These are phyloP conservation scores for Pagetopsis macropterus DNA, from an alignment of 2,797 vertebrate species.

Conservation along the genomic window DNA sequence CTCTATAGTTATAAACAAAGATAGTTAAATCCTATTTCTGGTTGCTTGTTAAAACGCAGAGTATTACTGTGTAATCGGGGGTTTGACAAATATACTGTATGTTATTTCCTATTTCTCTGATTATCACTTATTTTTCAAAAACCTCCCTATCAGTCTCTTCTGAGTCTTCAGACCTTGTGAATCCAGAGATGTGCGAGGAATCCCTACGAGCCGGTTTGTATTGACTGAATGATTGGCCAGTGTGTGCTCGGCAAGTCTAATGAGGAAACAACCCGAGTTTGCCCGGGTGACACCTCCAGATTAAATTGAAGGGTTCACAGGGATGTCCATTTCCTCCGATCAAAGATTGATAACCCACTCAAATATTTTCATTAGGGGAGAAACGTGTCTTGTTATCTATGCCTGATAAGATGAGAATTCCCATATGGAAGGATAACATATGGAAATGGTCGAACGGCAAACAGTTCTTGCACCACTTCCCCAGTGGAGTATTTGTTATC, in stretches of 20 bases:
- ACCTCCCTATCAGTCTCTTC: conserved; percentile 23
- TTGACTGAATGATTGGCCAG: conserved; percentile 55
- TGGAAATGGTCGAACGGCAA: conserved; percentile 27
- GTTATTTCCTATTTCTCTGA: conserved; percentile 5
- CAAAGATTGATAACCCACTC: conserved; percentile 47
- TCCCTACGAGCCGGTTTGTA: conserved; percentile 44
- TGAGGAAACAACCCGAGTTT: conserved; percentile 44
- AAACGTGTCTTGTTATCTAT: conserved; percentile 45
- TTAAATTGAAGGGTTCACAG: conserved; percentile 50
- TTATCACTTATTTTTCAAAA: conserved; percentile 11
- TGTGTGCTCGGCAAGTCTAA: conserved; percentile 55
- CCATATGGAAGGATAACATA: conserved; percentile 25
- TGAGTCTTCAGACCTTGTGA: conserved; percentile 36
- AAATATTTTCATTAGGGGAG: conserved; percentile 57
- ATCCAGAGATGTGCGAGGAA: conserved; percentile 46
- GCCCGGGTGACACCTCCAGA: conserved; percentile 22
- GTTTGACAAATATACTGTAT: not conserved
- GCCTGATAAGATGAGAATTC: conserved; percentile 40
- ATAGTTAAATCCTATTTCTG: not conserved
- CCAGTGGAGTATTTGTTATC: conserved; percentile 48
- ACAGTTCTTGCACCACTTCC: conserved; percentile 27
- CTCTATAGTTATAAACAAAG: not conserved
- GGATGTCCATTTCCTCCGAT: conserved; percentile 42
- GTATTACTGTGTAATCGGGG: not conserved
- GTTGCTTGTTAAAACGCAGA: conserved; percentile 3